Conservation (phyloP, 30 jellyfish, hydroid and myxozoan species). For the Sanderia malayensis region DNA sequence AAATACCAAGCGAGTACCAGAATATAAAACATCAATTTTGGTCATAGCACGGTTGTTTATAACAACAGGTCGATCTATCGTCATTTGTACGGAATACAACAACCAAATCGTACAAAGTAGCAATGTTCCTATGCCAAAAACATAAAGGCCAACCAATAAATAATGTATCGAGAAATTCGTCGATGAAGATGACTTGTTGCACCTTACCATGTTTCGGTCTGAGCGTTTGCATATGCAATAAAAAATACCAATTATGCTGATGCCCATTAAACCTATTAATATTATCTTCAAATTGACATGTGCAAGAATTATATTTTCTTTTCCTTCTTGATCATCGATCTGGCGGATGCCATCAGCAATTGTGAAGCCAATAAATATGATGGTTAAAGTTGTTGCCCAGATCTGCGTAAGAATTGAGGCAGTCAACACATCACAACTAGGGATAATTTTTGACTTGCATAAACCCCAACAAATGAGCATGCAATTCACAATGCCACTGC, state of each 20-base stretch:
- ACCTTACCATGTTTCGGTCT: not conserved
- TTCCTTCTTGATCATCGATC: not conserved
- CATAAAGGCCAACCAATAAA: slow-evolving; percentile 6
- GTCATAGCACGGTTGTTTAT: not conserved
- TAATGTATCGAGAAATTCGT: not conserved
- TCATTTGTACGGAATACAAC: not conserved
- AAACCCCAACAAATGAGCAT: too few relatives aligned
- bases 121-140: not conserved
- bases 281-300: not conserved
- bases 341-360: not conserved
- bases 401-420: too few relatives aligned
- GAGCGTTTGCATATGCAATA: not conserved
- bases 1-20: slow-evolving; percentile 1
- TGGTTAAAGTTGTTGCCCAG: not conserved
- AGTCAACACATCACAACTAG: too few relatives aligned
- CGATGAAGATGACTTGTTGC: not conserved
- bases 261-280: not conserved
- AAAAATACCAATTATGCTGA: not conserved
- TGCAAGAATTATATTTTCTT: not conserved
- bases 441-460: too few relatives aligned
- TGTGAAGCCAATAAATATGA: not conserved
- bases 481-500: too few relatives aligned
- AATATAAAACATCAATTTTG: not conserved
- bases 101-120: not conserved
- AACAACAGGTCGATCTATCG: not conserved